These are phyloP conservation scores for Sebastolobus altivelis DNA, from an alignment of 2,797 vertebrate species.

Conservation along the genomic window DNA sequence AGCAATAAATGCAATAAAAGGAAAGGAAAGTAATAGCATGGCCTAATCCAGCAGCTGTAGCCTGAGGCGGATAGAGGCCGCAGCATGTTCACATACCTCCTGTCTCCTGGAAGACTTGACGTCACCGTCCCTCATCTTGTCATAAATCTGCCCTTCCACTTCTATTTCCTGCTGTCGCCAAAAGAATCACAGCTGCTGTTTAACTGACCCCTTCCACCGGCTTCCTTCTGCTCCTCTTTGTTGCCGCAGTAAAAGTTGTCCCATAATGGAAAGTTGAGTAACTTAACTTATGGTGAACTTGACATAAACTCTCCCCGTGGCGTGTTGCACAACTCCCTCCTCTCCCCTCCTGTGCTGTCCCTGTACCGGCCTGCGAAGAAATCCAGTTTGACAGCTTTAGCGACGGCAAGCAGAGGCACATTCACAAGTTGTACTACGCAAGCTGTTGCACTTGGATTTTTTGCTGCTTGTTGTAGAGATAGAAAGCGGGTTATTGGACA, in stretches of 20 bases:
- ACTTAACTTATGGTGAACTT: slow-evolving; percentile 50
- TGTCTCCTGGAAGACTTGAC: slow-evolving; percentile 56
- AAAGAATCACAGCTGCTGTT: slow-evolving; percentile 46
- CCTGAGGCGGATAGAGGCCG: slow-evolving; percentile 55
- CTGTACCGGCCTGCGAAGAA: slow-evolving; percentile 63
- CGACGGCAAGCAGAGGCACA: slow-evolving; percentile 71
- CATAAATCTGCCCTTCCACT: slow-evolving; percentile 64
- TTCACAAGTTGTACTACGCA: slow-evolving; percentile 45
- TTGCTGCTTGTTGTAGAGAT: slow-evolving; percentile 1
- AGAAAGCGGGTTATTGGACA: slow-evolving; percentile 6
- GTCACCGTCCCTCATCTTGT: slow-evolving; percentile 58
- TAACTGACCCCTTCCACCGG: not conserved
- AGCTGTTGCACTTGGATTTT: slow-evolving; percentile 45
- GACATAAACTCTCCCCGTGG: slow-evolving; percentile 24
- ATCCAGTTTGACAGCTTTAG: slow-evolving; percentile 80
- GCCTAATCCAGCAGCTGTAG: slow-evolving; percentile 53
- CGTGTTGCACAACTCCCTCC: slow-evolving; percentile 50
- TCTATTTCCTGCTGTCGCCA: slow-evolving; percentile 11
- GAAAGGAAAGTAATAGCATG: slow-evolving; percentile 17
- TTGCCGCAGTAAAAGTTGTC: slow-evolving; percentile 34
- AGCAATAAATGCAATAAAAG: slow-evolving; percentile 38
- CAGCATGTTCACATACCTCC: slow-evolving; percentile 54
- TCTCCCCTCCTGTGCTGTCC: slow-evolving; percentile 21
- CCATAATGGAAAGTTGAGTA: slow-evolving; percentile 30
- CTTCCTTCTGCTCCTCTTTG: slow-evolving; percentile 15